Evolutionary conservation across 2,888 invertebrate genomes (phyloP).

Genomic region (Agrochola circellaris): DNA sequence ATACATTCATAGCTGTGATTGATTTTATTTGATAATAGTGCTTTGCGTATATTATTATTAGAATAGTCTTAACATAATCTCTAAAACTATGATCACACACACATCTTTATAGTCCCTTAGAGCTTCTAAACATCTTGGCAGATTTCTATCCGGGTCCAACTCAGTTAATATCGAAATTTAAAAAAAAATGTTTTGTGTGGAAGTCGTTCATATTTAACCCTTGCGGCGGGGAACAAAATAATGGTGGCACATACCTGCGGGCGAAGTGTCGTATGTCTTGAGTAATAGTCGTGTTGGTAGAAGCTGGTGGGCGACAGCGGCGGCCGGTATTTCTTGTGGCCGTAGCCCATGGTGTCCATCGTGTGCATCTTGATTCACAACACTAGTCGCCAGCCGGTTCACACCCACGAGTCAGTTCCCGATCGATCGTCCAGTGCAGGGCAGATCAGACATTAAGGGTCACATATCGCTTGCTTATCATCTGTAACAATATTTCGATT

Average conservation of each 20-base stretch:
- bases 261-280: constrained; percentile 87
- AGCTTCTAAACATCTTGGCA: neutral
- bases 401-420: constrained; percentile 61
- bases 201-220: neutral
- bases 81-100: neutral
- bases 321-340: constrained; percentile 92
- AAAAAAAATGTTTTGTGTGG: too few species aligned
- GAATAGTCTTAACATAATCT: neutral
- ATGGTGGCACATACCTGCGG: constrained; percentile 82
- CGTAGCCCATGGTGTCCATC: constrained; percentile 92
- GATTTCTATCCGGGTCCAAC: neutral
- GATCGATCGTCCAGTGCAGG: constrained; percentile 41
- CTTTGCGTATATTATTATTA: neutral
- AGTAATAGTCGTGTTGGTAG: constrained; percentile 91
- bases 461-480: constrained; percentile 70
- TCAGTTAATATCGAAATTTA: neutral
- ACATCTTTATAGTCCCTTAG: neutral
- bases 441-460: constrained; percentile 41
- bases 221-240: constrained; percentile 5
- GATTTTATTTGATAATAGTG: constrained; percentile 23
- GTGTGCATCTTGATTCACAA: constrained; percentile 83
- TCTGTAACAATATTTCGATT: constrained; percentile 68
- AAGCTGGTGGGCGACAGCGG: constrained; percentile 91
- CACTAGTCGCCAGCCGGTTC: constrained; percentile 70
- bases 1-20: constrained; percentile 32